Evolutionary conservation across 2,888 invertebrate genomes (phyloP), one percentile per base, ranked within the genome.

Genomic region (Archaeoteleia sp.): DNA sequence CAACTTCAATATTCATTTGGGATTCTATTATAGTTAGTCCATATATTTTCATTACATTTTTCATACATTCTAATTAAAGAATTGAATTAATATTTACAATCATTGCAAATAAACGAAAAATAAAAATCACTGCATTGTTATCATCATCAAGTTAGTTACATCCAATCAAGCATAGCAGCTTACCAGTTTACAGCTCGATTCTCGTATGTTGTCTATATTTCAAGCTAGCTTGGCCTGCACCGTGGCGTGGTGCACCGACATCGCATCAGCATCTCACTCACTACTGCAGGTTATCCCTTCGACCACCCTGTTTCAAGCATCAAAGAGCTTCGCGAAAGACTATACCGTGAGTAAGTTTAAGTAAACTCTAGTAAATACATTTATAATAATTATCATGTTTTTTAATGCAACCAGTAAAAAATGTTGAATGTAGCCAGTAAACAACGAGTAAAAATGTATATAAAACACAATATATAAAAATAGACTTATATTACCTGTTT

Each of bases 181-280:
- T 45, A 30, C 54, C 63, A 63, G 62, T 65, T 63, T 58, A 63
- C 63, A 63, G 68, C 48, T 63, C 58, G 63, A 63, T 68, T 69
- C 63, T 65, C 60, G 63, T 55, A 46, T 37, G 49, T 62, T 46
- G 67, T 45, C 42, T 54, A 68, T 68, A 63, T 63, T 63, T 55
- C 45, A 63, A 63, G 34, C 37, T 39, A 39, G 49, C 23, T 40
- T 40, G 12, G 1, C 32, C 30, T 54, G 42, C 65, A 29, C 57
- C 54, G 67, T 71, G 66, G 57, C 27, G 54, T 54, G 55, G 48
- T 40, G 46, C 42, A 49, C 58, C 37, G 43, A 71, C 67, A 66
- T 29, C 57, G 76, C 75, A 70, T 73, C 76, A 72, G 74, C 72
- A 74, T 70, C 75, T 76, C 70, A 67, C 72, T 76, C n/a, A n/a